These are phyloP conservation scores for Sarcophaga carnaria DNA, from an alignment of 2,888 invertebrate genomes.

Conservation along the genomic window DNA sequence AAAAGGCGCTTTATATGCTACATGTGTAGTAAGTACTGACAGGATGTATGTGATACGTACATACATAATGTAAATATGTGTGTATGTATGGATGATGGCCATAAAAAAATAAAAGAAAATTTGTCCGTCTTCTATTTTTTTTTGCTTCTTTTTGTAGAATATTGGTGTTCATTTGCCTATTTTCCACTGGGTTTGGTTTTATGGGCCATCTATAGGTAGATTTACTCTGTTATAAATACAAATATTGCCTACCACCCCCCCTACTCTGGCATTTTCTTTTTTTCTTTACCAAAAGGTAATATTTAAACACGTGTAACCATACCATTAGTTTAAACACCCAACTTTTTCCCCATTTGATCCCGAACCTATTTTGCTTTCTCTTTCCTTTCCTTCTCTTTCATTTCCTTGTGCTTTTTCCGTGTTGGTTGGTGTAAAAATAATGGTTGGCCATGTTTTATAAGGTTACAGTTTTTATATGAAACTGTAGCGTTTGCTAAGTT, in stretches of 20 bases:
- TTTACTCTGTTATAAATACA: slow-evolving; percentile 11
- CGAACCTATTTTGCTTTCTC: slow-evolving; percentile 46
- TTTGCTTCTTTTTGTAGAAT: neutral
- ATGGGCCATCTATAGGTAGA: slow-evolving; percentile 27
- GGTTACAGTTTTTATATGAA: slow-evolving; percentile 42
- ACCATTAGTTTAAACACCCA: slow-evolving; percentile 18
- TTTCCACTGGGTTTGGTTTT: slow-evolving; percentile 67
- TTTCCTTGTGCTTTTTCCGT: neutral
- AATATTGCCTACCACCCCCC: slow-evolving; percentile 8
- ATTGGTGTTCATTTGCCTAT: slow-evolving; percentile 64
- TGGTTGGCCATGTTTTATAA: slow-evolving; percentile 56
- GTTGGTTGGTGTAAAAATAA: slow-evolving; percentile 36
- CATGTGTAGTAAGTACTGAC: neutral
- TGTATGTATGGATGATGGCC: slow-evolving; percentile 22
- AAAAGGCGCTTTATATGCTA: slow-evolving; percentile 9
- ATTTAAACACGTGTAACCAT: slow-evolving; percentile 66
- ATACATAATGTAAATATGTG: neutral
- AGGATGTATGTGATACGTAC: neutral
- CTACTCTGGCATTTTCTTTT: neutral
- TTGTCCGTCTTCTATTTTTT: too few relatives aligned
- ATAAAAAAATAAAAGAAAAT: slow-evolving; percentile 17
- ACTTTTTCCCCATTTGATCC: neutral
- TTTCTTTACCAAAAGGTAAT: slow-evolving; percentile 14
- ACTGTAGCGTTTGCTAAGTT: neutral
- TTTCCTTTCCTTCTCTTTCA: slow-evolving; percentile 27